Base-by-base conservation (phyloP, 2,888 invertebrate genomes). In the Dinocampus coccinellae region DNA sequence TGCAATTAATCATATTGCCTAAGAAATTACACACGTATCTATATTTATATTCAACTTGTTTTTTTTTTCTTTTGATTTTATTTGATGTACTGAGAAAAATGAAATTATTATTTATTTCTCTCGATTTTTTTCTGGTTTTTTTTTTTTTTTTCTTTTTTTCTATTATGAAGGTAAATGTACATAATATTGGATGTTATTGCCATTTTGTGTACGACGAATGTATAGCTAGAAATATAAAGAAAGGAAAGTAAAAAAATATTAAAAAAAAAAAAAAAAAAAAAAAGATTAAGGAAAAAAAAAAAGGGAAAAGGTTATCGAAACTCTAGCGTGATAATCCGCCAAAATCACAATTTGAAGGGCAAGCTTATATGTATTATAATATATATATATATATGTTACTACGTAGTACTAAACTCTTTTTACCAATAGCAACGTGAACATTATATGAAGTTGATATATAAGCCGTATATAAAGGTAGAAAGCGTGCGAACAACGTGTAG, bases 371-470 rank as follows among this genome's bases (percentile, higher is more conserved):
- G 39, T 39, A 7, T 33, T 52, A 24, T 24, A 13, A 24, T 20
- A 65, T 65, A 42, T 57, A 34, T 66, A 34, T 57, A 66, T 57
- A 16, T 55, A 6, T 55, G 55, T 36, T 24, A 55, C 26, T 55
- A 66, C 36, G 26, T 57, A 66, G 58, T 71, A 73, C 68, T 65
- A 74, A 70, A 71, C 69, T 61, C 70, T 69, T n/a, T 73, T 71
- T 73, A 55, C 62, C 63, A 42, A n/a, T 63, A 39, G 64, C 57
- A 58, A 70, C 69, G 65, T 78, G 76, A 73, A 76, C 77, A 79
- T 80, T 81, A 81, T 83, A 83, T 82, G 80, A 83, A 82, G 78
- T 81, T 81, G 72, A 73, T 73, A 47, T 70, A 70, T 71, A 69
- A 70, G 57, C 64, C 47, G 47, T 53, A 60, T 69, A 36, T 76